Base-by-base conservation (phyloP, 1,140 invertebrate genomes). In the Bacillus rossius region DNA sequence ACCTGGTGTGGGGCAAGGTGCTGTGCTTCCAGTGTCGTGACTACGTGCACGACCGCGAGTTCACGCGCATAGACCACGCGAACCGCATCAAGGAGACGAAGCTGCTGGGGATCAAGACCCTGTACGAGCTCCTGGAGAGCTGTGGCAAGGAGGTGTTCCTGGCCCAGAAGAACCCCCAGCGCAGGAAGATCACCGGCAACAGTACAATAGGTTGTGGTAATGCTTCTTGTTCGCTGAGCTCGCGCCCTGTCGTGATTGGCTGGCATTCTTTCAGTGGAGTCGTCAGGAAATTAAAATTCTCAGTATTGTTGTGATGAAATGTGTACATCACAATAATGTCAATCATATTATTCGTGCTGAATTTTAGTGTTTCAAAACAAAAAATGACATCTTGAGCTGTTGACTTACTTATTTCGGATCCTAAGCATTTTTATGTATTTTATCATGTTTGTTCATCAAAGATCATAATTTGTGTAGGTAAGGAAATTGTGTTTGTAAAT, bases 11-110 rank as follows among this genome's bases (percentile, higher is more conserved):
- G 74, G 95, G 94, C 43, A 87, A 91, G 69, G 80, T 98, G n/a
- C 88, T 88, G 73, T 99, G 96, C 77, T 86, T 87, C 71, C 82
- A 86, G 71, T 99, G 96, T 72, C 81, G 84, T 49, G 94, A 98
- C 74, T 96, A 96, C 72, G 87, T 97, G 40, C 95, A 94, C 75
- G 92, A 96, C 71, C 74, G 59, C 62, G 79, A 85, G 62, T 71
- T 84, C 48, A 75, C 82, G 61, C 78, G 81, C 22, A 83, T 87
- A 58, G 84, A 84, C 19, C 84, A 74, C 71, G 77, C 74, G 69
- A 84, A 75, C 77, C 81, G 80, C 73, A 78, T 79, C 61, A 76
- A 77, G 64, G 73, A 73, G 5, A 74, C 75, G 53, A 84, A 80
- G 69, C 80, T 81, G 26, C 69, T 87, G 50, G 85, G 87, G 42